A percentile compares a stretch with the other conserved stretches of the same genome.
Conservation (phyloP, 2,888 invertebrate genomes). For the Polydrusus tereticollis region DNA sequence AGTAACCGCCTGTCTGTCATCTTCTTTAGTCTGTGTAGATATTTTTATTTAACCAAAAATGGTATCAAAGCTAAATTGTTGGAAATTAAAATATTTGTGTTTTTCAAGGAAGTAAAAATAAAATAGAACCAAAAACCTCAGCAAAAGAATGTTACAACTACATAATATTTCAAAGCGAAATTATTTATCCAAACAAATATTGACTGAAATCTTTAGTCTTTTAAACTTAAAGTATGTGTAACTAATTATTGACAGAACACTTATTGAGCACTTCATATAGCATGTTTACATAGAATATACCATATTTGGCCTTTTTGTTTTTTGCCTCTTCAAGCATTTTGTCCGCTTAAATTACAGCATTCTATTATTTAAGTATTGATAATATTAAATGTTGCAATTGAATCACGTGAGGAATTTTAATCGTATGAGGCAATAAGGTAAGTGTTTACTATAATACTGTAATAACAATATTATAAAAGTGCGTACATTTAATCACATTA, state of each 20-base stretch:
- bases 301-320: slow-evolving; percentile 15
- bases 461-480: background rate
- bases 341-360: background rate
- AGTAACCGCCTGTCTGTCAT: too few relatives aligned
- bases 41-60: too few relatives aligned
- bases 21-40: too few relatives aligned
- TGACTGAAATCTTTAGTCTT: slow-evolving; percentile 26
- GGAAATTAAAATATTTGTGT: background rate
- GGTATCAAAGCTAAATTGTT: too few relatives aligned
- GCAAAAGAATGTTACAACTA: slow-evolving; percentile 16
- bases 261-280: slow-evolving; percentile 21
- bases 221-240: slow-evolving; percentile 26
- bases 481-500: background rate
- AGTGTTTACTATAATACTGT: background rate
- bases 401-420: background rate
- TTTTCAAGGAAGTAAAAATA: background rate
- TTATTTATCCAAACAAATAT: slow-evolving; percentile 25
- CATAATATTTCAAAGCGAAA: slow-evolving; percentile 8
- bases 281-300: slow-evolving; percentile 14
- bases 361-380: background rate
- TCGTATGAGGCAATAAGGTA: background rate
- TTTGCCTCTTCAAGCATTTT: slow-evolving; percentile 15
- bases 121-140: background rate
- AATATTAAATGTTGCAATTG: background rate
- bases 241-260: slow-evolving; percentile 29